Conservation (phyloP, 2,888 invertebrate species). For the Hyppa rectilinea region DNA sequence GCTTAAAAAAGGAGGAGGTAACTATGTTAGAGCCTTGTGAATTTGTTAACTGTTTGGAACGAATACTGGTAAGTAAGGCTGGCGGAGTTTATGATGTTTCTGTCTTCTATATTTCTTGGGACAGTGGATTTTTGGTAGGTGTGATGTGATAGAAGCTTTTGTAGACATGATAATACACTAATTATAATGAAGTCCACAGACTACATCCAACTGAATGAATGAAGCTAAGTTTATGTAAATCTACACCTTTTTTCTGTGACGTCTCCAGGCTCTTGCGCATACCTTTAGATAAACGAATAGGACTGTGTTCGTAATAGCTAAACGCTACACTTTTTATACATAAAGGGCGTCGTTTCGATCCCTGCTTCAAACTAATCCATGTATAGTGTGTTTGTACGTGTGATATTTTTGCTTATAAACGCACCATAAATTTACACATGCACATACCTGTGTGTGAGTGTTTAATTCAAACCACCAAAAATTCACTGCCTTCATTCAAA, state of each 20-base stretch:
- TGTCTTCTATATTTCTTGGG: constrained; percentile 65
- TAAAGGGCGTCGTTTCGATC: background rate
- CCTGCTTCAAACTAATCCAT: background rate
- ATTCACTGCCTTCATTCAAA: constrained; percentile 45
- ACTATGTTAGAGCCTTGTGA: constrained; percentile 84
- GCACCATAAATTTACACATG: constrained; percentile 7
- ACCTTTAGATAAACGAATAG: too few species aligned
- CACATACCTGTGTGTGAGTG: constrained; percentile 1
- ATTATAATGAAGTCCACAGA: background rate
- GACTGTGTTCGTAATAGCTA: too few species aligned
- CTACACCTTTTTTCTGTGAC: constrained; percentile 13
- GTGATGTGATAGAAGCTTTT: constrained; percentile 14
- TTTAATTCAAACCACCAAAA: constrained; percentile 32
- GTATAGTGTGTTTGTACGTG: constrained; percentile 8
- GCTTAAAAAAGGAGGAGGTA: constrained; percentile 89
- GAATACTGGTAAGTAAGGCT: constrained; percentile 83
- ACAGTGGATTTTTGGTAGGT: constrained; percentile 57
- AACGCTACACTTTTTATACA: too few species aligned
- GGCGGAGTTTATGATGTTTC: constrained; percentile 83
- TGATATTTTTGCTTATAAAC: constrained; percentile 4
- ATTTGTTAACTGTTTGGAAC: constrained; percentile 80
- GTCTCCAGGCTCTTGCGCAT: constrained; percentile 27
- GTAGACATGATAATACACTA: background rate
- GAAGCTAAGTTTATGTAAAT: background rate
- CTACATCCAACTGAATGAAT: background rate